Evolutionary conservation across 2,797 vertebrate genomes (phyloP).

Genomic region (Crenichthys baileyi): DNA sequence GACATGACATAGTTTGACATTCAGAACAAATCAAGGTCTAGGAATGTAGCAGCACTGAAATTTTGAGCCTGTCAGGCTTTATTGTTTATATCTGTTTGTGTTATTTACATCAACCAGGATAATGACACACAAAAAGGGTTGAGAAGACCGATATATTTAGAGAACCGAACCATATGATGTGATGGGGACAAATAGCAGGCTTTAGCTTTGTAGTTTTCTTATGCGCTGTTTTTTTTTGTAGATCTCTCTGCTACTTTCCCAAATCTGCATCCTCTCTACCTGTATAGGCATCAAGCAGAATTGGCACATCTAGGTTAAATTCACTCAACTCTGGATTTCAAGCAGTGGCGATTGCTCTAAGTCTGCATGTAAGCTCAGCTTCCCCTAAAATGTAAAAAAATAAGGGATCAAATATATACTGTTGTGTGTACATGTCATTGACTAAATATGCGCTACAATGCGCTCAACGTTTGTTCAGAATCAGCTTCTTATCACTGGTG

Average conservation of each 20-base stretch:
- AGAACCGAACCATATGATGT: constrained; percentile 22
- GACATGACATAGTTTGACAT: constrained; percentile 33
- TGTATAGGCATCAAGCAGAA: constrained; percentile 30
- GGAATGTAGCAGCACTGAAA: constrained; percentile 12
- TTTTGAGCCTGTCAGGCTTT: background rate
- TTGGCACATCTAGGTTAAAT: constrained; percentile 28
- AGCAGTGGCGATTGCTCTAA: background rate
- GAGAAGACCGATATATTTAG: constrained; percentile 32
- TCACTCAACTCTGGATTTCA: constrained; percentile 24
- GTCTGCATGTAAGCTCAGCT: too few relatives aligned
- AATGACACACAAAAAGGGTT: constrained; percentile 21
- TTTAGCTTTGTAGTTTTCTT: constrained; percentile 9
- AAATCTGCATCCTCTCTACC: constrained; percentile 19
- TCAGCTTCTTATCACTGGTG: too few relatives aligned
- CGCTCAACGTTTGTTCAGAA: too few relatives aligned
- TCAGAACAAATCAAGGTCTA: constrained; percentile 22
- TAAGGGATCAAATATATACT: too few relatives aligned
- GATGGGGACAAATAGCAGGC: background rate
- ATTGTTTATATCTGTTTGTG: constrained; percentile 23
- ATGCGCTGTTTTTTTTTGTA: constrained; percentile 4
- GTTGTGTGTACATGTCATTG: too few relatives aligned
- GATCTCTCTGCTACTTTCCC: constrained; percentile 14
- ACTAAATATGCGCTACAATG: too few relatives aligned
- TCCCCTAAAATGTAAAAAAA: too few relatives aligned
- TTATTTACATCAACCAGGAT: constrained; percentile 25